Percentiles rank a stretch among this genome's conserved stretches.
phyloP scores from a whole-genome alignment of 64 coral and sea anemone species.

The Montipora cactus region DNA sequence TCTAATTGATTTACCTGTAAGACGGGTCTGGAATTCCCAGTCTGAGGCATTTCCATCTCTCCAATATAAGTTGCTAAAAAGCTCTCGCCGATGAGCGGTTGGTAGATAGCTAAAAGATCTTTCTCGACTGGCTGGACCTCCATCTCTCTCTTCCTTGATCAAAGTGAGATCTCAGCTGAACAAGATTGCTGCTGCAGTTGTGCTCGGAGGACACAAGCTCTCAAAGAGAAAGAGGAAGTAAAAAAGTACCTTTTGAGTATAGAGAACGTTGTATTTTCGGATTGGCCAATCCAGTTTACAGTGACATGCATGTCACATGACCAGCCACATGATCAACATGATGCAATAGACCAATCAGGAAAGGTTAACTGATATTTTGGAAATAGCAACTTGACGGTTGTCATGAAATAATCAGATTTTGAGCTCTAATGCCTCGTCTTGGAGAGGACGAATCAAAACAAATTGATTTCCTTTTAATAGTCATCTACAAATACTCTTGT shows the following conservation, averaged over 20 bases:
- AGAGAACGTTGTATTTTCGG: background rate
- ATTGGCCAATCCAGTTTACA: background rate
- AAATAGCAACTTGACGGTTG: too few species aligned
- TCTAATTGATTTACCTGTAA: background rate
- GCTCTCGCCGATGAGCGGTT: background rate
- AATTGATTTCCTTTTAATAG: too few species aligned
- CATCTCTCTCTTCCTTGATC: background rate
- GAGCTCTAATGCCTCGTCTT: too few species aligned
- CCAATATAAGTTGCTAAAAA: background rate
- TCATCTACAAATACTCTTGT: too few species aligned
- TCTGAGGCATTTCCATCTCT: background rate
- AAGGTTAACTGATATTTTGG: too few species aligned
- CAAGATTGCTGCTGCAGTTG: background rate
- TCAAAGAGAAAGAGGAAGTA: constrained; percentile 33
- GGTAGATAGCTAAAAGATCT: background rate
- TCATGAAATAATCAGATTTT: too few species aligned
- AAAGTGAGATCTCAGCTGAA: background rate
- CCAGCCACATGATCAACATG: too few species aligned
- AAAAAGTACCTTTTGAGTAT: too few species aligned
- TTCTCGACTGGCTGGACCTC: background rate
- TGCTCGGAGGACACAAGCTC: background rate
- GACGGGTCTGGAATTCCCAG: background rate
- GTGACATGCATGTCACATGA: background rate
- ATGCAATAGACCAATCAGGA: too few species aligned
- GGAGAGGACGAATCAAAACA: too few species aligned